These are phyloP conservation scores for Tinea semifulvella DNA, from an alignment of 2,888 invertebrate genomes.

Conservation along the genomic window DNA sequence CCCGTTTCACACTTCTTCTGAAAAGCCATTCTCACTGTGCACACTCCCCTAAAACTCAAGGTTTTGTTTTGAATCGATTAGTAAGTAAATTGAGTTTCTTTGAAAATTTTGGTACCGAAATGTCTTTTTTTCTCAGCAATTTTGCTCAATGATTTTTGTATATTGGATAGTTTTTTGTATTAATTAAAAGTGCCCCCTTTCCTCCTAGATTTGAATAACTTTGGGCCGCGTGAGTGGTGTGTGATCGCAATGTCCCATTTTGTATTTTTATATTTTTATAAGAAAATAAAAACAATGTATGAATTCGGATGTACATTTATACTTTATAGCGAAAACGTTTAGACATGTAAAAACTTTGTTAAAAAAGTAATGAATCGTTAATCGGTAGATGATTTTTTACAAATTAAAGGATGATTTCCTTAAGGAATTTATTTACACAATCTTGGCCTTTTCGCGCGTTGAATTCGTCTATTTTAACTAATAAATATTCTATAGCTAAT, in stretches of 20 bases:
- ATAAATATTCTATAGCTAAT: too few species aligned
- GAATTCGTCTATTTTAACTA: too few species aligned
- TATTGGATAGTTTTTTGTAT: too few species aligned
- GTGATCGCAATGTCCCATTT: constrained; percentile 61
- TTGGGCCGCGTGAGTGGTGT: constrained; percentile 44
- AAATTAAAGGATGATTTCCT: constrained; percentile 8
- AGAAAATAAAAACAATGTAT: too few species aligned
- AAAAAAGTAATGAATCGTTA: constrained; percentile 12
- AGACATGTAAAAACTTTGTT: not conserved
- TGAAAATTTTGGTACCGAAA: not conserved
- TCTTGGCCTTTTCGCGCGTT: too few species aligned
- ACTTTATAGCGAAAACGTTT: constrained; percentile 40
- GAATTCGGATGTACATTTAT: constrained; percentile 59
- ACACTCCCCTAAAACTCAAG: not conserved
- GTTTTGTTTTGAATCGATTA: not conserved
- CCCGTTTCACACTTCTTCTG: not conserved
- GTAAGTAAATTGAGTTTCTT: not conserved
- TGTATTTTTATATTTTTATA: constrained; percentile 68
- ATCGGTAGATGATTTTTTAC: constrained; percentile 28
- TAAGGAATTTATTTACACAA: not conserved
- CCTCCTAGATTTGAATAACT: constrained; percentile 40
- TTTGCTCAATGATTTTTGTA: constrained; percentile 57
- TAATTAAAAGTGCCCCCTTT: constrained; percentile 48
- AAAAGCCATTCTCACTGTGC: constrained; percentile 8
- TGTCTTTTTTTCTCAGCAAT: constrained; percentile 18